A percentile compares a stretch with the other conserved stretches of the same genome.
Conservation (phyloP, 2,797 vertebrate species). For the Aplochiton taeniatus region DNA sequence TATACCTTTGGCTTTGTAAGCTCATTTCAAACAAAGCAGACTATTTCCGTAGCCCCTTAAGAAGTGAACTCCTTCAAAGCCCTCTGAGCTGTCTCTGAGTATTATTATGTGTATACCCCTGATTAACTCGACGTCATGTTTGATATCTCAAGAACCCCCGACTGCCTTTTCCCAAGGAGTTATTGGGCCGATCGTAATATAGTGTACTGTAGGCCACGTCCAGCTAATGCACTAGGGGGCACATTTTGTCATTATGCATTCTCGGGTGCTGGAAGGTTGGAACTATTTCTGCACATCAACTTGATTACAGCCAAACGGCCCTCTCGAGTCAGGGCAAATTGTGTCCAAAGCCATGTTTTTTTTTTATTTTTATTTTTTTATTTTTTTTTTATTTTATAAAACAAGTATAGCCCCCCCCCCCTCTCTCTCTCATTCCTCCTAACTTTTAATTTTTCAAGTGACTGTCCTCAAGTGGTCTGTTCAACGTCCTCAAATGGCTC, state of each 20-base stretch:
- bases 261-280: not conserved
- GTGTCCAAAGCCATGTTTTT: not conserved
- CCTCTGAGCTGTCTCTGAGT: not conserved
- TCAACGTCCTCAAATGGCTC: conserved; percentile 13
- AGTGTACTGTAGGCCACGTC: not conserved
- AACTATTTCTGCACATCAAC: conserved; percentile 10
- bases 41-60: conserved; percentile 12
- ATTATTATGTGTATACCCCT: not conserved
- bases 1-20: conserved; percentile 4
- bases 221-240: not conserved
- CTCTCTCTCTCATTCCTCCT: not conserved
- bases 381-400: not conserved
- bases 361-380: too few relatives aligned
- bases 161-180: not conserved
- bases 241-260: conserved; percentile 5
- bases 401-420: not conserved
- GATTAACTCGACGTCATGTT: conserved; percentile 12
- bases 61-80: conserved; percentile 6
- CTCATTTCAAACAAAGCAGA: conserved; percentile 12
- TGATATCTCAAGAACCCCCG: conserved; percentile 18
- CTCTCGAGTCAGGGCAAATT: not conserved
- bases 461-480: not conserved
- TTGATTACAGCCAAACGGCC: conserved; percentile 17
- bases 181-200: not conserved
- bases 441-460: too few relatives aligned